These are phyloP conservation scores for Myripristis murdjan DNA, from an alignment of 2,797 vertebrate genomes.

Conservation along the genomic window DNA sequence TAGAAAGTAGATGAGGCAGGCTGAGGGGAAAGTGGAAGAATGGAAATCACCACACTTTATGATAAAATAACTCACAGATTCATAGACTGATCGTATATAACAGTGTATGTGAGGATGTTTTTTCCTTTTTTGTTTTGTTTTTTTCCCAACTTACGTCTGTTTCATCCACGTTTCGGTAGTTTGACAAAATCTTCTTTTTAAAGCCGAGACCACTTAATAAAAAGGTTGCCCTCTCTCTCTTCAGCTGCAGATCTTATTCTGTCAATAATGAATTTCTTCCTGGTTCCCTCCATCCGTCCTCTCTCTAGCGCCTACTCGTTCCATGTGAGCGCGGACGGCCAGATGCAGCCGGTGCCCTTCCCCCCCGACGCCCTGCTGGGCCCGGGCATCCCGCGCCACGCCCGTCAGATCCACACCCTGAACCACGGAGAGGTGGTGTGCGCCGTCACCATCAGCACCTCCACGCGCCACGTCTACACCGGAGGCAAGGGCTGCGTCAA, in stretches of 20 bases:
- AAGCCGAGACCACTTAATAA: no score
- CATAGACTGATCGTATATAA: no score
- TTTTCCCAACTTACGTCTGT: no score
- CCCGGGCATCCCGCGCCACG: conserved; percentile 90
- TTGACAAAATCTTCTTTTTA: no score
- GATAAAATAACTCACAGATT: no score
- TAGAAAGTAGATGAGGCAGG: no score
- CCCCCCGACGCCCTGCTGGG: conserved; percentile 91
- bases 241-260: conserved; percentile 15
- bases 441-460: conserved; percentile 92
- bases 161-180: no score
- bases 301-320: conserved; percentile 90
- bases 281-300: neutral
- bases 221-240: no score
- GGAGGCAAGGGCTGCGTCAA: conserved; percentile 83
- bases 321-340: conserved; percentile 91
- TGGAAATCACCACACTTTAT: no score
- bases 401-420: conserved; percentile 91
- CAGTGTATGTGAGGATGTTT: no score
- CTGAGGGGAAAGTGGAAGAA: no score
- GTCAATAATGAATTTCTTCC: conserved; percentile 24
- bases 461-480: conserved; percentile 86
- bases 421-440: conserved; percentile 92
- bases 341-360: conserved; percentile 93
- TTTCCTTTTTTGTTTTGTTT: no score